Conservation (phyloP, 2,888 invertebrate genomes). For the Sarcophaga carnaria region DNA sequence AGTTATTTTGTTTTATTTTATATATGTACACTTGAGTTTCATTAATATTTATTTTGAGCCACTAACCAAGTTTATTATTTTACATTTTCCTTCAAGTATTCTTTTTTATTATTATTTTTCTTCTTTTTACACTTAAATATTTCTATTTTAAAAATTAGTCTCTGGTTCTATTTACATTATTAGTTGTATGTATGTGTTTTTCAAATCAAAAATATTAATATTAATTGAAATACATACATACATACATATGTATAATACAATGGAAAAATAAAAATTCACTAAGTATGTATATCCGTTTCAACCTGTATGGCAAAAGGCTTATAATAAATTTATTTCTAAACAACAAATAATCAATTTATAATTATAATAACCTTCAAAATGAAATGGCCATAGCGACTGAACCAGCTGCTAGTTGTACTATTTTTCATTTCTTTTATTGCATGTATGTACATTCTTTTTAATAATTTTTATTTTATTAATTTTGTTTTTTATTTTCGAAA, state of each 20-base stretch:
- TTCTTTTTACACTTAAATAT: not conserved
- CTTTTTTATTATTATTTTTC: not conserved
- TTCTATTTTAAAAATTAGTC: conserved; percentile 8
- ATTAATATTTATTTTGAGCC: no score
- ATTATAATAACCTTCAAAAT: no score
- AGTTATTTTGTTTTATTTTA: no score
- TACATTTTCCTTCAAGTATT: not conserved
- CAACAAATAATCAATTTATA: no score
- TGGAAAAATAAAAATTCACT: no score
- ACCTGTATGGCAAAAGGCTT: not conserved
- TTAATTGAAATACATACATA: no score
- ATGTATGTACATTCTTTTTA: not conserved
- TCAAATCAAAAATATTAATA: no score
- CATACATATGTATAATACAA: no score
- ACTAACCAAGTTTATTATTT: no score
- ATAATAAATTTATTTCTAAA: not conserved
- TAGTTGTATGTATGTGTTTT: no score
- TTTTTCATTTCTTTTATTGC: not conserved
- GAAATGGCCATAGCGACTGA: no score
- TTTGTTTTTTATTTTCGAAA: not conserved
- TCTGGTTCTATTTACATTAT: not conserved
- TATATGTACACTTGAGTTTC: no score
- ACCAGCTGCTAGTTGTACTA: not conserved
- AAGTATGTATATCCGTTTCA: not conserved
- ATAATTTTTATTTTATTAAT: not conserved